Base-by-base conservation (phyloP, 2,113 vertebrate genomes). In the Sinocyclocheilus grahami region DNA sequence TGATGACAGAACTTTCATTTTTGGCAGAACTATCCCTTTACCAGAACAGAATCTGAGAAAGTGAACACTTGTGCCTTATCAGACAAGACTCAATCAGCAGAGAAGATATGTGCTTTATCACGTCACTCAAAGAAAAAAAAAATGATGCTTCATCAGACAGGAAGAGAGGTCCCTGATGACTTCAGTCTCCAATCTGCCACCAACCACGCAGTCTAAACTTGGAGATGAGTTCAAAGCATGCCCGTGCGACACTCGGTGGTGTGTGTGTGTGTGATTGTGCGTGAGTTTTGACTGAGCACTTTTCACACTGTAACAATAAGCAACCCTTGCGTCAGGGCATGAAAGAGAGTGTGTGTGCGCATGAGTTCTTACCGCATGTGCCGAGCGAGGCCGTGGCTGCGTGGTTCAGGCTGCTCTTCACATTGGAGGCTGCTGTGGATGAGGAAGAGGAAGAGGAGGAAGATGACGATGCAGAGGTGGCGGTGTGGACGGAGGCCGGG, bases 321-420 rank as follows among this genome's bases (percentile, higher is more conserved):
- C 77, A 86, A 86, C 22, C 33, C 85, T 86, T 86, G 85, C 65
- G 20, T 81, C 77, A 86, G 85, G 77, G 22, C 58, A 53, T 74
- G 78, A 81, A 86, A 86, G 63, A 42, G 87, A 6, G 20, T 33
- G 77, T 87, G 79, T 83, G 85, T 76, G 85, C 37, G 48, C 37
- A 63, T 22, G 58, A 20, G 5, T 53, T 87, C 94, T 97, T 94
- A 99, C 97, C 97, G 85, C 97, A 97, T 86, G 96, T 94, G 91
- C 92, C 97, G 93, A 97, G 92, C 85, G 97, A 91, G 93, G 96
- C 89, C 1, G 93, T 91, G 83, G 95, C 94, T 94, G 96, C 97
- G 1, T 95, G 87, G 88, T 96, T 94, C 94, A 99, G 94, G 95
- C 96, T 93, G 90, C 96, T 96, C 94, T 98, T 99, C 1, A 96